Evolutionary conservation across 1,140 invertebrate species (phyloP).

Genomic region (Campoletis sonorensis): DNA sequence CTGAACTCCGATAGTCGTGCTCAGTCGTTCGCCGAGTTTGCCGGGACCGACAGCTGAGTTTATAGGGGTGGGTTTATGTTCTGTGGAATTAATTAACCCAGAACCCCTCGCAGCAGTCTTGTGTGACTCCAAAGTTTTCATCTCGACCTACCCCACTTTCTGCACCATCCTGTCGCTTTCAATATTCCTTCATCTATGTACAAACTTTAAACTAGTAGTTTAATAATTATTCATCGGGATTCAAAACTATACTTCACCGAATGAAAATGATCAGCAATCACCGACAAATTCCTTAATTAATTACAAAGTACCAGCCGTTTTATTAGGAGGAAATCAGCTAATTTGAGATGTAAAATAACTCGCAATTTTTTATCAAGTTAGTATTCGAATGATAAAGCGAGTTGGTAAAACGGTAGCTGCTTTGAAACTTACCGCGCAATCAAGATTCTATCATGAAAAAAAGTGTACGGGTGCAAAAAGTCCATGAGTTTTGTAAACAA

Average conservation of each 20-base stretch:
- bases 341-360: no score
- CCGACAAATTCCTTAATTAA: no score
- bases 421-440: no score
- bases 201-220: no score
- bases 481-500: background rate
- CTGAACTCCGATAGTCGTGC: conserved; percentile 30
- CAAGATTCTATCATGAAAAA: no score
- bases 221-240: no score
- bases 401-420: no score
- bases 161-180: conserved; percentile 48
- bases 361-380: background rate
- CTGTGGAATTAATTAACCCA: conserved; percentile 75
- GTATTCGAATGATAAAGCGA: background rate
- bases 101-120: conserved; percentile 64
- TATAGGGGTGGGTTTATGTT: conserved; percentile 67
- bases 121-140: conserved; percentile 44
- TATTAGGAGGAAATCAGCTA: no score
- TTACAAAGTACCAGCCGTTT: no score
- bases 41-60: conserved; percentile 14
- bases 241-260: no score
- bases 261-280: no score
- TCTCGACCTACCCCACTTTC: conserved; percentile 51
- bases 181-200: conserved; percentile 29
- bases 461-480: background rate
- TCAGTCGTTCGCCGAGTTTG: conserved; percentile 8